Conservation (phyloP, 2,888 invertebrate genomes). For the Cephus pulcher region DNA sequence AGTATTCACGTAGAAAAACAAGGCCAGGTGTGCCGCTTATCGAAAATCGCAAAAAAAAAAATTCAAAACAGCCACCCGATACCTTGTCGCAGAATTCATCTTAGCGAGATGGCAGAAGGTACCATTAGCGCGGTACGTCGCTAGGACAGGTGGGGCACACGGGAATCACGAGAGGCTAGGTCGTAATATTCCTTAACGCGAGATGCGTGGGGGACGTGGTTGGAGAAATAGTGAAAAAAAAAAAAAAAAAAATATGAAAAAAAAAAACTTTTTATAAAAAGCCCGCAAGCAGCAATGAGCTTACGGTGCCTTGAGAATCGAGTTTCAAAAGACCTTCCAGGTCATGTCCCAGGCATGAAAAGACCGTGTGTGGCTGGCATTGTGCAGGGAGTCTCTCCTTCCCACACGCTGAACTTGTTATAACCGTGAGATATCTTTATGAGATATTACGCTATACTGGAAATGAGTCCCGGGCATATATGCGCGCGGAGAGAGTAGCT, state of each 20-base stretch:
- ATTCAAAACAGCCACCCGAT: not conserved
- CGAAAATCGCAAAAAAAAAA: not conserved
- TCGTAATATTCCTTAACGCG: not conserved
- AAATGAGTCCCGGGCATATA: slow-evolving; percentile 37
- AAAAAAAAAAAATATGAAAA: slow-evolving; percentile 9
- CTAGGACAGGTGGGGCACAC: not conserved
- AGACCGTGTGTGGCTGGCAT: slow-evolving; percentile 31
- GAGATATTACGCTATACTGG: slow-evolving; percentile 5
- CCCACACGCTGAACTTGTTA: slow-evolving; percentile 3
- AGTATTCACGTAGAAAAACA: not conserved
- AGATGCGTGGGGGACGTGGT: not conserved
- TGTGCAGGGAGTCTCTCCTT: slow-evolving; percentile 31
- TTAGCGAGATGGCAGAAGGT: not conserved
- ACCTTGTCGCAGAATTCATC: not conserved
- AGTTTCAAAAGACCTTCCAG: slow-evolving; percentile 46
- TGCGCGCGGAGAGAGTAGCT: slow-evolving; percentile 4
- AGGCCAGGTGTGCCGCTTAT: not conserved
- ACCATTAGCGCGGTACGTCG: not conserved
- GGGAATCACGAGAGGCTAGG: not conserved
- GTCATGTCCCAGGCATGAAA: slow-evolving; percentile 33
- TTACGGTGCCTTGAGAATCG: slow-evolving; percentile 44
- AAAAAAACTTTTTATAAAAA: slow-evolving; percentile 9
- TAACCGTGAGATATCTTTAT: slow-evolving; percentile 13
- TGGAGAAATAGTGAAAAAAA: slow-evolving; percentile 20
- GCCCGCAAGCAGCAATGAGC: slow-evolving; percentile 38